Conservation (phyloP, 1,140 invertebrate species). For the Ruditapes philippinarum region DNA sequence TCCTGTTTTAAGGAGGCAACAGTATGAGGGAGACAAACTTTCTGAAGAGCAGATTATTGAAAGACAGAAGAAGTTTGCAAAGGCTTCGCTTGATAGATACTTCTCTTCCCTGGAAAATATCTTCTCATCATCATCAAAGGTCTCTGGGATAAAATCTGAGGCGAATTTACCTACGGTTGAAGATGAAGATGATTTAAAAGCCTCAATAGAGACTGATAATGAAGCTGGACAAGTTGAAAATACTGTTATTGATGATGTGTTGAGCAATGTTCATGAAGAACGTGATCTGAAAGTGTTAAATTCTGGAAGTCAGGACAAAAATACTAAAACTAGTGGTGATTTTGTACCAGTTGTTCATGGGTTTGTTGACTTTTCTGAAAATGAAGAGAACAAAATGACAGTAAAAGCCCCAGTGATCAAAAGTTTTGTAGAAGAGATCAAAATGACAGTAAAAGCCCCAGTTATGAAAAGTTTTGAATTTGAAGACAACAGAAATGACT, state of each 20-base stretch:
- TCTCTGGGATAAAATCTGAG: not conserved
- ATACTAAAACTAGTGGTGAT: not conserved
- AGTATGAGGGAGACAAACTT: conserved; percentile 67
- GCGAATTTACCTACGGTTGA: conserved; percentile 1
- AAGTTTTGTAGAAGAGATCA: not conserved
- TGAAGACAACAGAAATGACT: not conserved
- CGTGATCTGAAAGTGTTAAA: not conserved
- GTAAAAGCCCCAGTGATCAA: not conserved
- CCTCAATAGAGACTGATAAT: not conserved
- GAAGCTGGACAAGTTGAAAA: not conserved
- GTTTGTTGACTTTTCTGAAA: conserved; percentile 14
- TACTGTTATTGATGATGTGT: conserved; percentile 31
- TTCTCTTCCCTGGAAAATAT: conserved; percentile 78
- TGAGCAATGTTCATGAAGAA: not conserved
- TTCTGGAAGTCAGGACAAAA: not conserved
- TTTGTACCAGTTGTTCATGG: conserved; percentile 28
- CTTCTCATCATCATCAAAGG: conserved; percentile 9
- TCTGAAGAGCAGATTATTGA: conserved; percentile 69
- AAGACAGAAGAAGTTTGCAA: conserved; percentile 74
- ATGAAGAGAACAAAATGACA: not conserved
- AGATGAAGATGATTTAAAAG: conserved; percentile 21
- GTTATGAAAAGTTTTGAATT: not conserved
- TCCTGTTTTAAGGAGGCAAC: conserved; percentile 70
- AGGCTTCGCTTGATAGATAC: conserved; percentile 78
- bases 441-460: not conserved